phyloP scores from a whole-genome alignment of 2,113 vertebrate species.

The Rafetus swinhoei region DNA sequence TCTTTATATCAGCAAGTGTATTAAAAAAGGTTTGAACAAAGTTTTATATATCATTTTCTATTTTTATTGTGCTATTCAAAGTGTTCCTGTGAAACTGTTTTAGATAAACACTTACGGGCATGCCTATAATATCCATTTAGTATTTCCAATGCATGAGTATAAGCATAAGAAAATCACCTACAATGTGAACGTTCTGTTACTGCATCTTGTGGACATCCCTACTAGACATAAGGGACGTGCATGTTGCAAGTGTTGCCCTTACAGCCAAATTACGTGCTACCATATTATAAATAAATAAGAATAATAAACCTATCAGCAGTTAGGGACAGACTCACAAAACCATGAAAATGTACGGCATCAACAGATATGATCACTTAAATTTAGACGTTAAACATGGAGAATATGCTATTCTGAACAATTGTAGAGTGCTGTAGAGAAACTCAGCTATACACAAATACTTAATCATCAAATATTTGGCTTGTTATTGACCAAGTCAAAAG shows the following conservation, averaged over 20 bases:
- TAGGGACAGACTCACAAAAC: background rate
- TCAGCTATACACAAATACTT: background rate
- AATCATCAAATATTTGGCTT: background rate
- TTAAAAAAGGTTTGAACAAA: slow-evolving; percentile 33
- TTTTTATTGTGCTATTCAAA: slow-evolving; percentile 14
- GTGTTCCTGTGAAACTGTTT: background rate
- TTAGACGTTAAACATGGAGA: background rate
- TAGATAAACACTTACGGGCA: background rate
- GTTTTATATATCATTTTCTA: background rate
- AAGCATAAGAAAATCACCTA: background rate
- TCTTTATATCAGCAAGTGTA: slow-evolving; percentile 11
- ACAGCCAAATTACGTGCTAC: background rate
- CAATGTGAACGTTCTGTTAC: background rate
- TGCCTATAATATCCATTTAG: background rate
- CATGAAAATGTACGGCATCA: background rate
- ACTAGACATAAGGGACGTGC: background rate
- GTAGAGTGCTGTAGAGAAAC: background rate
- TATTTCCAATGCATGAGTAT: background rate
- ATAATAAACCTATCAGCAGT: background rate
- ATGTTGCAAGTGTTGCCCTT: background rate
- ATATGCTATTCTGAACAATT: background rate
- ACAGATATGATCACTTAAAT: background rate
- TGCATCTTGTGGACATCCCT: background rate
- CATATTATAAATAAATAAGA: background rate
- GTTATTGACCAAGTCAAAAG: background rate